Evolutionary conservation across 2,113 vertebrate species (phyloP).

Genomic region (Aspidoscelis tigris): DNA sequence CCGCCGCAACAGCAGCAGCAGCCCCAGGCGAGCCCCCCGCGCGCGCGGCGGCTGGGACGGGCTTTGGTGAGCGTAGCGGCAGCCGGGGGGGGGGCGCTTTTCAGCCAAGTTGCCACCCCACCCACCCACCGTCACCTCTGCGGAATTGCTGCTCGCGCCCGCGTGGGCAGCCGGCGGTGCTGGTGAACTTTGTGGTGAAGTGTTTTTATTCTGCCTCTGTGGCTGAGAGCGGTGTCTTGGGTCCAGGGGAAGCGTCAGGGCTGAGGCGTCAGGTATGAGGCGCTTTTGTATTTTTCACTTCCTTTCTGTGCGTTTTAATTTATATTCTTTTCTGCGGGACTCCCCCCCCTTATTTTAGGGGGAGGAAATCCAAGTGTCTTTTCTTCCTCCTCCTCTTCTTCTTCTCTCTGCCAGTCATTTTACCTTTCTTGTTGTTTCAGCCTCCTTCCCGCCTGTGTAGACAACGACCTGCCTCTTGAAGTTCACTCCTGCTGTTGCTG

Average conservation of each 20-base stretch:
- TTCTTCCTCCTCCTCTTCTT: too few relatives aligned
- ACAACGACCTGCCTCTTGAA: too few relatives aligned
- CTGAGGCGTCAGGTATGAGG: slow-evolving; percentile 52
- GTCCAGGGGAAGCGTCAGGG: slow-evolving; percentile 32
- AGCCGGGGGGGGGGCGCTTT: background rate
- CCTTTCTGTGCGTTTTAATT: background rate
- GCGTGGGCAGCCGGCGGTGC: background rate
- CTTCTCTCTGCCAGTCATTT: too few relatives aligned
- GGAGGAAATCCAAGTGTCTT: too few relatives aligned
- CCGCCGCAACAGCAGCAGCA: too few relatives aligned
- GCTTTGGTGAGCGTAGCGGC: background rate
- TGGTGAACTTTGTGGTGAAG: background rate
- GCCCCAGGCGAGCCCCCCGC: background rate
- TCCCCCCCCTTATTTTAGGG: background rate
- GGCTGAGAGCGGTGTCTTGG: too few relatives aligned
- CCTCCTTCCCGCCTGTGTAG: too few relatives aligned
- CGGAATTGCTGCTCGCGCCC: background rate
- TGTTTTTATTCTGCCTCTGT: background rate
- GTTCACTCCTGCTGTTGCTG: background rate
- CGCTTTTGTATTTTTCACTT: background rate
- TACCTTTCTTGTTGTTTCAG: too few relatives aligned
- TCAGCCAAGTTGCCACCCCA: background rate
- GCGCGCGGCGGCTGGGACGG: too few relatives aligned
- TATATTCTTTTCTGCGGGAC: background rate
- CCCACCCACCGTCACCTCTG: background rate